Evolutionary conservation across 2,797 vertebrate species (phyloP).

Genomic region (Loris lydekkerianus): DNA sequence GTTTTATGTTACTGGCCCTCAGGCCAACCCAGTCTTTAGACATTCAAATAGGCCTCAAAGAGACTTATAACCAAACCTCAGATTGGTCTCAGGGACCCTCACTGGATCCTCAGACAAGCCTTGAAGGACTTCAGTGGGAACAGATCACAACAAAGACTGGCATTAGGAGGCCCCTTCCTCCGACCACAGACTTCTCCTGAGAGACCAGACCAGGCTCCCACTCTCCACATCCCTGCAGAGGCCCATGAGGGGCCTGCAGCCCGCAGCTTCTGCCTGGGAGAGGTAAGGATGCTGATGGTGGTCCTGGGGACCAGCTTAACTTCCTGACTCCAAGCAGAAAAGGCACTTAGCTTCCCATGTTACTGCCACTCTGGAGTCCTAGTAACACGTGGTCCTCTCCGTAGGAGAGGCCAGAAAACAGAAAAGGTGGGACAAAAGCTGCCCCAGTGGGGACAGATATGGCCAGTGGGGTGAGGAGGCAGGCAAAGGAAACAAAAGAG

Average conservation of each 20-base stretch:
- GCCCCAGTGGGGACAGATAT: not conserved
- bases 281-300: not conserved
- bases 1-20: not conserved
- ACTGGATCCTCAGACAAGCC: not conserved
- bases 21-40: not conserved
- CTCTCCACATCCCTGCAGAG: fast-evolving
- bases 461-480: not conserved
- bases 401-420: not conserved
- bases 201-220: not conserved
- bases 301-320: not conserved
- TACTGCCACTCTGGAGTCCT: not conserved
- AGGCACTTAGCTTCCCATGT: not conserved
- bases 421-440: not conserved
- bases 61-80: constrained; percentile 42
- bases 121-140: not conserved
- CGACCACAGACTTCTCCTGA: not conserved
- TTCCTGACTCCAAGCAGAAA: not conserved
- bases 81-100: constrained; percentile 19
- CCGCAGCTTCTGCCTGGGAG: not conserved
- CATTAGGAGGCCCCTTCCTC: not conserved
- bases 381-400: not conserved
- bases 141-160: not conserved
- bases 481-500: not conserved
- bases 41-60: constrained; percentile 46
- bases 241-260: not conserved